phyloP scores from a whole-genome alignment of 2,113 vertebrate genomes.

The Sminthopsis crassicaudata region DNA sequence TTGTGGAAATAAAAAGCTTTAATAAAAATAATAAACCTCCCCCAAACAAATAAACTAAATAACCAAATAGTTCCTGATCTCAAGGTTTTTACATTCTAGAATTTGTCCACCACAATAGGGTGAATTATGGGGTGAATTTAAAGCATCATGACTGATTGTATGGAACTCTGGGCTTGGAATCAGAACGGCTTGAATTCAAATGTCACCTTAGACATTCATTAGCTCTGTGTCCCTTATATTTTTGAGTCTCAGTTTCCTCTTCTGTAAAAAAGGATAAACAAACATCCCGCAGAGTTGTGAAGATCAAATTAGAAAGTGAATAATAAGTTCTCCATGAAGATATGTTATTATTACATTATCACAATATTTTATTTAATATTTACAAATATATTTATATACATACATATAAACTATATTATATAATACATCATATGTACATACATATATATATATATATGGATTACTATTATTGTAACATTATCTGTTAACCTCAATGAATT shows the following conservation, averaged over 20 bases:
- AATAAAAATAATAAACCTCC: background rate
- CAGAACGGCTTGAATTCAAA: background rate
- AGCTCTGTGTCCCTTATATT: background rate
- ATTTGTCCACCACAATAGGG: background rate
- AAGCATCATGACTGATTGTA: background rate
- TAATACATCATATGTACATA: too few species aligned
- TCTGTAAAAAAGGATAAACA: background rate
- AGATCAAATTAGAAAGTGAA: background rate
- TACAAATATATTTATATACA: background rate
- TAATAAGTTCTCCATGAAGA: background rate
- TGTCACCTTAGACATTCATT: background rate
- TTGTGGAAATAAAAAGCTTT: too few species aligned
- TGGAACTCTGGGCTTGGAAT: background rate
- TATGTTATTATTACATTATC: background rate
- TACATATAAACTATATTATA: background rate
- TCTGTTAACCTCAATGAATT: background rate
- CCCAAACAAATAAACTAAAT: background rate
- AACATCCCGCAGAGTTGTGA: background rate
- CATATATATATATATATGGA: background rate
- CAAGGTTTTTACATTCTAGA: background rate
- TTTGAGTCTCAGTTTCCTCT: background rate
- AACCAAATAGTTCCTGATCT: background rate
- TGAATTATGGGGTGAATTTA: background rate
- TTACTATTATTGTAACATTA: background rate
- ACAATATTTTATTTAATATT: background rate